Base-by-base conservation (phyloP, 1,140 invertebrate genomes). In the Hyposmocoma kahamanoa region DNA sequence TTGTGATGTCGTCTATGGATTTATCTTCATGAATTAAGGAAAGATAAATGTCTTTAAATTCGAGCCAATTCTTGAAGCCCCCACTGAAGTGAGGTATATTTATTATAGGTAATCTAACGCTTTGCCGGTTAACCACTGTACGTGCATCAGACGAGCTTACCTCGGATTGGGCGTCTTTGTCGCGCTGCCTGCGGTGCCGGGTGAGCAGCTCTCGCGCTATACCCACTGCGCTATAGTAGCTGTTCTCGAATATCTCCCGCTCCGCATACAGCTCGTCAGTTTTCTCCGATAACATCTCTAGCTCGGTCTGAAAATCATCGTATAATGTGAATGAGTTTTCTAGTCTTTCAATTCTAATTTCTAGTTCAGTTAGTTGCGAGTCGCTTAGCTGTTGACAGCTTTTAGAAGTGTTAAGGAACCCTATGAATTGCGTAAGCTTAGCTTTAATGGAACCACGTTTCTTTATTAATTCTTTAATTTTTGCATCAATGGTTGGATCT, bases 41-140 rank as follows among this genome's bases (percentile, higher is more conserved):
- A n/a, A 45, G 5, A 21, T 32, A 45, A 45, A 21, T 45, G 11
- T 45, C 43, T 20, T 34, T 30, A 11, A 21, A 45, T 45, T 43
- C 42, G 1, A 43, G n/a, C 42, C 42, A 43, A 28, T 43, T 26
- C 20, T 43, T 13, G 20, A 10, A 45, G 42, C 17, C 22, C 1
- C 42, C 42, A 18, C 17, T 24, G 18, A 43, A 43, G 22, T 28
- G 22, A 2, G 43, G 28, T 32, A 45, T 5, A 32, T 45, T 34
- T 2, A 45, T 45, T 30, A 19, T 45, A 2, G 43, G 43, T 19
- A 45, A 32, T 1, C 26, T 2, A 5, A 45, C 43, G 21, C 11
- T 45, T 19, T 18, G 18, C n/a, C 11, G 17, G 10, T 2, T 11
- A 1, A 30, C 11, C 1, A 18, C 18, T 20, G 26, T 21, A 1